Evolutionary conservation across 2,888 invertebrate species (phyloP).

Genomic region (Alsophila aescularia): DNA sequence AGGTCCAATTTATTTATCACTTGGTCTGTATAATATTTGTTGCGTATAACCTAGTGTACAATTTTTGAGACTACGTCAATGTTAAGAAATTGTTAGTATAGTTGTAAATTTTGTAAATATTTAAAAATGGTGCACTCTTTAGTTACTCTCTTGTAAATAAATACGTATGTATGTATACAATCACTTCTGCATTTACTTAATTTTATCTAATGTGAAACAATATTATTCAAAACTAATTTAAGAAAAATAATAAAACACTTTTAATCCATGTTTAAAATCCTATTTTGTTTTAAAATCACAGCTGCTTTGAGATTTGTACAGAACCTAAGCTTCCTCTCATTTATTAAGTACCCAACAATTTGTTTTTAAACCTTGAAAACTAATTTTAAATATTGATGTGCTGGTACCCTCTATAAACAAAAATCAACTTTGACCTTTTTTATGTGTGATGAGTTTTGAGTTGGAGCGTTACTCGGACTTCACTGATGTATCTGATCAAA

Average conservation of each 20-base stretch:
- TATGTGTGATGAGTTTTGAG: too few species aligned
- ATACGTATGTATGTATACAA: slow-evolving; percentile 47
- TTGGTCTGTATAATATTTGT: slow-evolving; percentile 17
- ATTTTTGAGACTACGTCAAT: slow-evolving; percentile 56
- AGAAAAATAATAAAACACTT: slow-evolving; percentile 25
- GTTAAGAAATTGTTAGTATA: slow-evolving; percentile 76
- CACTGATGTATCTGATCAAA: too few species aligned
- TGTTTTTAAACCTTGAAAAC: too few species aligned
- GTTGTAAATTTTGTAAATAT: slow-evolving; percentile 80
- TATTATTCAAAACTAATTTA: slow-evolving; percentile 30
- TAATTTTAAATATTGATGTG: too few species aligned
- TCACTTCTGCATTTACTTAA: slow-evolving; percentile 48
- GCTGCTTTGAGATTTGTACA: too few species aligned
- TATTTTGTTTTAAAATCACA: too few species aligned
- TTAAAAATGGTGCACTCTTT: slow-evolving; percentile 75
- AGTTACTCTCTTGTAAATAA: slow-evolving; percentile 57
- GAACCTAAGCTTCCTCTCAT: too few species aligned
- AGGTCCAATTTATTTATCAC: slow-evolving; percentile 61
- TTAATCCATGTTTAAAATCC: too few species aligned
- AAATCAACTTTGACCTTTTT: too few species aligned
- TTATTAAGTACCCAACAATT: too few species aligned
- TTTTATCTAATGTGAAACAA: slow-evolving; percentile 38
- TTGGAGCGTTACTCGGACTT: too few species aligned
- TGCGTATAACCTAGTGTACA: slow-evolving; percentile 28
- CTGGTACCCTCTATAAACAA: too few species aligned